phyloP scores from a whole-genome alignment of 2,113 vertebrate species.

The Microcebus tavaratra region DNA sequence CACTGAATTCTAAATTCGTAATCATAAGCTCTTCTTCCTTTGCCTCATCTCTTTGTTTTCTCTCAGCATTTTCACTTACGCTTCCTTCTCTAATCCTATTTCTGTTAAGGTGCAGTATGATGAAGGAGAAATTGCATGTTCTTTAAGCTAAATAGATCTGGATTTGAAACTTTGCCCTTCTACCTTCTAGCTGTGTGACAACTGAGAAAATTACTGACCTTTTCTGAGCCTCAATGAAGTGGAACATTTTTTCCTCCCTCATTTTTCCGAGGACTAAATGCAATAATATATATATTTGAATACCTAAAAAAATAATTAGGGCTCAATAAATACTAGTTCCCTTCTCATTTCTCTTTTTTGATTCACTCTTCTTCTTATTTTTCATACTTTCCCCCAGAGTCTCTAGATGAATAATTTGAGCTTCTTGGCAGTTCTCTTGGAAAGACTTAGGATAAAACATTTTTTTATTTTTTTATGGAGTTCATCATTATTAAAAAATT shows the following conservation, averaged over 20 bases:
- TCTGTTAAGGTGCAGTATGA: background rate
- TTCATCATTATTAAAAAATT: constrained; percentile 41
- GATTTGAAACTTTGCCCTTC: background rate
- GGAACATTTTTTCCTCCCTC: background rate
- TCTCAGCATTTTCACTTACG: background rate
- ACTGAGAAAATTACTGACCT: background rate
- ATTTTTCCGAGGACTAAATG: background rate
- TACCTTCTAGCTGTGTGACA: background rate
- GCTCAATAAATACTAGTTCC: background rate
- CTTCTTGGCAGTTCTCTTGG: constrained; percentile 13
- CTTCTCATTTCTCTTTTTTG: background rate
- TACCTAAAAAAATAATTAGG: constrained; percentile 21
- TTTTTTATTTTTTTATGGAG: constrained; percentile 20
- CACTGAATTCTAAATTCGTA: background rate
- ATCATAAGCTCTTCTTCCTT: background rate
- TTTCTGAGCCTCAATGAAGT: background rate
- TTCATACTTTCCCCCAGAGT: background rate
- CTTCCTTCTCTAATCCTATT: background rate
- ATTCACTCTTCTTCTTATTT: background rate
- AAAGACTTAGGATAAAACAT: background rate
- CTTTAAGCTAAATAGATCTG: background rate
- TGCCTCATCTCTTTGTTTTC: background rate
- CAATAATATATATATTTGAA: background rate
- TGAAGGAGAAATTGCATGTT: background rate
- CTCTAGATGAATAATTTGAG: constrained; percentile 36